Evolutionary conservation across 2,113 vertebrate genomes (phyloP), one percentile per base, ranked within the genome.

Genomic region (Cebidichthys violaceus): DNA sequence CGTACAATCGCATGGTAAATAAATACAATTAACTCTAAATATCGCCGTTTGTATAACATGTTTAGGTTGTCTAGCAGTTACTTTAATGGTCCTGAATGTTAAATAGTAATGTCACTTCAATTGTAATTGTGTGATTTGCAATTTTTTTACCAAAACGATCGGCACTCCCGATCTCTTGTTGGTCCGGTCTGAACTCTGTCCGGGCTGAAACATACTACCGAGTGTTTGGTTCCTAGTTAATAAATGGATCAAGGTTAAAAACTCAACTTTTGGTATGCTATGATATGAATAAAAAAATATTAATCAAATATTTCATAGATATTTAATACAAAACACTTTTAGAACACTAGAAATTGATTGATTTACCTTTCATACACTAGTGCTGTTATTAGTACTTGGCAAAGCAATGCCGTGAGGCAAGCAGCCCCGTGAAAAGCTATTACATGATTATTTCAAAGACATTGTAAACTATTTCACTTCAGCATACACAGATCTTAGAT

Each of bases 111-210:
- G 62, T 80, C 24, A 80, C 39, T 24, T 3, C 2, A 27, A 29
- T 59, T 11, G 7, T 33, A 54, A 27, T 1, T 29, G 0, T 61
- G 0, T 24, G 1, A 45, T 6, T 29, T 55, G 5, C 0, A n/a
- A 4, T 24, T 37, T 24, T 37, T 57, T 86, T 89, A 91, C 86
- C 90, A 1, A 35, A 65, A 62, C 2, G 55, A 27, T 64, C 7
- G 24, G 37, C 11, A 17, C 33, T n/a, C 9, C 29, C 33, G 3
- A 47, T 10, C 2, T 17, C n/a, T 37, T 35, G 3, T 8, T 0
- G 39, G 86, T 92, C 83, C 92, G 77, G 29, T 59, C 0, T 0
- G 0, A 2, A 85, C 73, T 45, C 0, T 18, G 79, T 47, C 4
- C 90, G 82, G 33, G 41, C 10, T 4, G 73, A 74, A 88, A 90